Percentiles rank a stretch among this genome's conserved stretches.
Conservation (phyloP, 2,113 vertebrate genomes). For the Corythaixoides concolor region DNA sequence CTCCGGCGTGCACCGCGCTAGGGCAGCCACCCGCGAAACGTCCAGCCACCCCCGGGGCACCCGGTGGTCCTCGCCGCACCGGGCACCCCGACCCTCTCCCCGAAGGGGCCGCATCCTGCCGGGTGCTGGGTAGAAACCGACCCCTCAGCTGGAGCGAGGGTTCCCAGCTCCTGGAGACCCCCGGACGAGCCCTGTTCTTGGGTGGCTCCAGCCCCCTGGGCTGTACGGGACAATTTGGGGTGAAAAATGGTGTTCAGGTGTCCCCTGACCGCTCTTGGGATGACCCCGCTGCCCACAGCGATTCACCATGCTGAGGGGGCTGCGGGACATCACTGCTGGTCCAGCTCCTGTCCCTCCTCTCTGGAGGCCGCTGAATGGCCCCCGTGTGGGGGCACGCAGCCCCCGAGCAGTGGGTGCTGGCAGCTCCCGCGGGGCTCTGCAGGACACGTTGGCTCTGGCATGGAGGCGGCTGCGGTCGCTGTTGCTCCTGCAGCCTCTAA, state of each 20-base stretch:
- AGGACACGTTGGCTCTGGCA: background rate
- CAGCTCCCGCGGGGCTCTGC: background rate
- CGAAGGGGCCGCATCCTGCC: background rate
- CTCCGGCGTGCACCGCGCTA: rapidly evolving
- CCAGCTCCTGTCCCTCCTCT: background rate
- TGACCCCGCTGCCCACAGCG: rapidly evolving
- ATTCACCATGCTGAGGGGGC: background rate
- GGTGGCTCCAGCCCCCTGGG: background rate
- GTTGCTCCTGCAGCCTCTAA: background rate
- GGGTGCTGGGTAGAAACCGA: rapidly evolving
- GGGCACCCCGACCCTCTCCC: background rate
- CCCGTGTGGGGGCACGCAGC: background rate
- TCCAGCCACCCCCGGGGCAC: background rate
- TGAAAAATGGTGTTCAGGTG: background rate
- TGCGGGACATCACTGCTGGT: background rate
- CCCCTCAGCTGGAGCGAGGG: background rate
- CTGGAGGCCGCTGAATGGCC: rapidly evolving
- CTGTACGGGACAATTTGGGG: background rate
- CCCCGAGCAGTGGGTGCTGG: background rate
- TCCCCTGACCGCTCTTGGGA: background rate
- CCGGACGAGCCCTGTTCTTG: background rate
- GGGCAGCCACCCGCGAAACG: background rate
- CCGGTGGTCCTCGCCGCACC: rapidly evolving
- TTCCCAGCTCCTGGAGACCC: background rate
- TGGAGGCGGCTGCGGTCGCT: rapidly evolving